These are phyloP conservation scores for Microtus oregoni DNA, from an alignment of 2,113 vertebrate species.

Conservation along the genomic window DNA sequence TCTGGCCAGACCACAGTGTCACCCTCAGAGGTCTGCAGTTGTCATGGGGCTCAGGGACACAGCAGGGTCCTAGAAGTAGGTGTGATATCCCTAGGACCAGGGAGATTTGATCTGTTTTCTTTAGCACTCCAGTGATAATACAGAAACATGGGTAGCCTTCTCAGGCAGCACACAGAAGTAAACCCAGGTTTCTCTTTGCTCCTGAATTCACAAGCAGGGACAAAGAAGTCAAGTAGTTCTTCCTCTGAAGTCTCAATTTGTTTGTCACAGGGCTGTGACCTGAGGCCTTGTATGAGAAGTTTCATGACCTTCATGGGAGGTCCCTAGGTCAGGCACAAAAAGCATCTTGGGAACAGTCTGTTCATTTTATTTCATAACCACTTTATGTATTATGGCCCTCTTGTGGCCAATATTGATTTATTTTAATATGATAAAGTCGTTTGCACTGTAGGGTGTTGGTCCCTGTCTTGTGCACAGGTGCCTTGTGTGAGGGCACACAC, in stretches of 20 bases:
- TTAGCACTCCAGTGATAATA: background rate
- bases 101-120: background rate
- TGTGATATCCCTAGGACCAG: background rate
- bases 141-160: background rate
- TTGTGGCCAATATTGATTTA: background rate
- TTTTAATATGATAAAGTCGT: background rate
- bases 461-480: background rate
- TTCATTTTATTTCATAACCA: slow-evolving; percentile 70
- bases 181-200: background rate
- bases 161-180: slow-evolving; percentile 22
- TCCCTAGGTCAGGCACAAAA: background rate
- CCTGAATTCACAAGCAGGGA: background rate
- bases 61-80: background rate
- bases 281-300: slow-evolving; percentile 54
- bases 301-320: slow-evolving; percentile 44
- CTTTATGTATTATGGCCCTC: slow-evolving; percentile 54
- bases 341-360: background rate
- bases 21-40: background rate
- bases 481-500: rapidly evolving
- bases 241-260: slow-evolving; percentile 10
- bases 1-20: background rate
- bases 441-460: slow-evolving; percentile 54
- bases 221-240: background rate
- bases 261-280: background rate
- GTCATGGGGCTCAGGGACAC: background rate